Percentiles rank a stretch among this genome's conserved stretches.
These are phyloP conservation scores for Himantopus leucocephalus DNA, from an alignment of 2,113 vertebrate species.

Conservation along the genomic window DNA sequence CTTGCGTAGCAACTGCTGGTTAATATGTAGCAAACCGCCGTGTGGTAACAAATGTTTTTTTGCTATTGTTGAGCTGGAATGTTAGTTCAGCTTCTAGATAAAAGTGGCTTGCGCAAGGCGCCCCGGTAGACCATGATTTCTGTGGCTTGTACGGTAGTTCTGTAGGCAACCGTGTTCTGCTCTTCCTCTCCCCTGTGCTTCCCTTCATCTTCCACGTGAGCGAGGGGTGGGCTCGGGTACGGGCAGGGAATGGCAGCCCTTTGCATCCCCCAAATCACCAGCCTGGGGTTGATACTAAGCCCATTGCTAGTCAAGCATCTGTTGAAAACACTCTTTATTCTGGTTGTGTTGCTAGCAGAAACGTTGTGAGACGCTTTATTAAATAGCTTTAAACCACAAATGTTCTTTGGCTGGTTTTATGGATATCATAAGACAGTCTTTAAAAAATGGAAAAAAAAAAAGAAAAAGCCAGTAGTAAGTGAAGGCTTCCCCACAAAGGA, in stretches of 20 bases:
- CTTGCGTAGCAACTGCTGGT: constrained; percentile 63
- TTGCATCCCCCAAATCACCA: not conserved
- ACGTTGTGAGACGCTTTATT: not conserved
- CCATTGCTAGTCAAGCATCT: not conserved
- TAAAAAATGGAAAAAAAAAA: not conserved
- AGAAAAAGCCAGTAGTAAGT: not conserved
- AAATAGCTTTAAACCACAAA: not conserved
- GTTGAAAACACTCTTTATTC: constrained; percentile 18
- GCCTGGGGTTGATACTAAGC: not conserved
- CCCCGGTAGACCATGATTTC: constrained; percentile 16
- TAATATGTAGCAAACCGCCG: constrained; percentile 65
- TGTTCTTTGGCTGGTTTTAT: constrained; percentile 50
- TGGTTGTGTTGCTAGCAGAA: constrained; percentile 1
- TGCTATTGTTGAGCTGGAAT: constrained; percentile 64
- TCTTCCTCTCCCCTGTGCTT: constrained; percentile 11
- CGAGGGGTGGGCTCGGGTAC: not conserved
- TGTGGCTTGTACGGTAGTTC: constrained; percentile 49
- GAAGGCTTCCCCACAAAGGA: not conserved
- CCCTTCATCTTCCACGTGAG: constrained; percentile 14
- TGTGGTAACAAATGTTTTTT: constrained; percentile 47
- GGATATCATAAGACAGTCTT: not conserved
- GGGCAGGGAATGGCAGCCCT: not conserved
- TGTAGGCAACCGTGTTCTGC: constrained; percentile 5
- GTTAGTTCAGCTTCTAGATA: constrained; percentile 70
- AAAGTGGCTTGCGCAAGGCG: constrained; percentile 49